Percentiles rank a stretch among this genome's conserved stretches.
These are phyloP conservation scores for Hyles euphorbiae DNA, from an alignment of 1,140 invertebrate genomes.

Conservation along the genomic window DNA sequence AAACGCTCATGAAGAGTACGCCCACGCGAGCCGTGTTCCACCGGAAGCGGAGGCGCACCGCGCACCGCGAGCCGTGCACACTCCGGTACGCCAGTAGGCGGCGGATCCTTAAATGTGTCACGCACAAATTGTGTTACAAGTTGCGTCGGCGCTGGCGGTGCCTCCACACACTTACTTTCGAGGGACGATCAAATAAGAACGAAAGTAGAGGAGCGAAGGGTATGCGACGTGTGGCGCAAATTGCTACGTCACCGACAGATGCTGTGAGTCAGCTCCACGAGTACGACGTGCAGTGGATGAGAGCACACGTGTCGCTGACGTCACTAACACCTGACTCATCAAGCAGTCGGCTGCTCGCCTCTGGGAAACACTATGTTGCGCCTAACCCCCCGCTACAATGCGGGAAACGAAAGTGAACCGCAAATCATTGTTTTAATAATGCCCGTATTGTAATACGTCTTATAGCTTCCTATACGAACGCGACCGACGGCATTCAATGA, in stretches of 20 bases:
- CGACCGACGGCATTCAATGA: too few relatives aligned
- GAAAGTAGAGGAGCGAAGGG: slow-evolving; percentile 25
- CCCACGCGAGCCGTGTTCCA: slow-evolving; percentile 43
- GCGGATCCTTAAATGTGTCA: slow-evolving; percentile 26
- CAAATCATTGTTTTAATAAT: slow-evolving; percentile 4
- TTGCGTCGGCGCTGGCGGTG: neutral
- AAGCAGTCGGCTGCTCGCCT: slow-evolving; percentile 17
- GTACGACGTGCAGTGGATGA: slow-evolving; percentile 12
- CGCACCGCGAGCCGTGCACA: slow-evolving; percentile 22
- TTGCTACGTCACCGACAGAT: slow-evolving; percentile 46
- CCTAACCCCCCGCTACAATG: neutral
- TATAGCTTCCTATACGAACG: too few relatives aligned
- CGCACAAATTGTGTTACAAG: neutral
- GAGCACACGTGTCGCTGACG: slow-evolving; percentile 54
- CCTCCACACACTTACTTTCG: too few relatives aligned
- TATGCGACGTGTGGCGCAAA: slow-evolving; percentile 22
- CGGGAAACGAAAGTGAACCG: neutral
- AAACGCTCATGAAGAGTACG: slow-evolving; percentile 59
- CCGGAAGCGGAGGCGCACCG: slow-evolving; percentile 61
- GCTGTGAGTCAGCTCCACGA: slow-evolving; percentile 41
- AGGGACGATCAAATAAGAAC: slow-evolving; percentile 14
- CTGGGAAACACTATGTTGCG: slow-evolving; percentile 17
- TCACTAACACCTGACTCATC: slow-evolving; percentile 55
- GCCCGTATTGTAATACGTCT: neutral
- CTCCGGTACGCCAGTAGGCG: slow-evolving; percentile 33